Conservation (phyloP, 2,797 vertebrate species). For the Sparidentex hasta region DNA sequence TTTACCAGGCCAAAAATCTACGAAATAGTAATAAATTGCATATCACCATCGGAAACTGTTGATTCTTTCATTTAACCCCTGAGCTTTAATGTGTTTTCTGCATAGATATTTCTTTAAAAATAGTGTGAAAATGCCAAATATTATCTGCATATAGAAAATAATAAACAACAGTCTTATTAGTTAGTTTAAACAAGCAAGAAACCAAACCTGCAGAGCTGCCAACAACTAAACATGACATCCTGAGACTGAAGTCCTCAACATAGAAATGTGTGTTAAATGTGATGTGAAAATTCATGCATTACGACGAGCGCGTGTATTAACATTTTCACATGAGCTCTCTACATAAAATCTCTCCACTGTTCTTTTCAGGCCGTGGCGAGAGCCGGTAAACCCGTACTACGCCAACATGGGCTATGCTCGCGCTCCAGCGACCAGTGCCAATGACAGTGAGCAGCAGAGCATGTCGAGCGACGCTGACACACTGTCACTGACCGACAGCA, state of each 20-base stretch:
- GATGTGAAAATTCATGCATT: neutral
- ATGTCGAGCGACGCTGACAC: conserved; percentile 97
- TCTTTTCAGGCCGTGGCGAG: conserved; percentile 86
- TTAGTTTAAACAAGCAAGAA: neutral
- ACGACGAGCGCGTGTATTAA: neutral
- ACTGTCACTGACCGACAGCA: conserved; percentile 96
- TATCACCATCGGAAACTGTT: neutral
- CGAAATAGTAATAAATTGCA: neutral
- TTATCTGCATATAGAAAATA: neutral
- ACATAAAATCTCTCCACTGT: neutral
- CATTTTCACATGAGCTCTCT: neutral
- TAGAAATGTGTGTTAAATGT: neutral
- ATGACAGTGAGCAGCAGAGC: conserved; percentile 98
- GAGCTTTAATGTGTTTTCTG: neutral
- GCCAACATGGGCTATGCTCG: conserved; percentile 93
- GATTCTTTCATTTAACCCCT: too few species aligned
- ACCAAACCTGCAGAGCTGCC: neutral
- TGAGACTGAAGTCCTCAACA: neutral
- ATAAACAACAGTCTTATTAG: too few species aligned
- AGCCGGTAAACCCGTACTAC: conserved; percentile 94
- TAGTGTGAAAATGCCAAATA: neutral
- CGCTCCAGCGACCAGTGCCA: conserved; percentile 94
- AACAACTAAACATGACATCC: neutral
- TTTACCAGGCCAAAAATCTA: neutral
- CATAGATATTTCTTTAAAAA: neutral